A percentile compares a stretch with the other conserved stretches of the same genome.
Conservation (phyloP, 2,888 invertebrate genomes). For the Rhopalosiphum nymphaeae region DNA sequence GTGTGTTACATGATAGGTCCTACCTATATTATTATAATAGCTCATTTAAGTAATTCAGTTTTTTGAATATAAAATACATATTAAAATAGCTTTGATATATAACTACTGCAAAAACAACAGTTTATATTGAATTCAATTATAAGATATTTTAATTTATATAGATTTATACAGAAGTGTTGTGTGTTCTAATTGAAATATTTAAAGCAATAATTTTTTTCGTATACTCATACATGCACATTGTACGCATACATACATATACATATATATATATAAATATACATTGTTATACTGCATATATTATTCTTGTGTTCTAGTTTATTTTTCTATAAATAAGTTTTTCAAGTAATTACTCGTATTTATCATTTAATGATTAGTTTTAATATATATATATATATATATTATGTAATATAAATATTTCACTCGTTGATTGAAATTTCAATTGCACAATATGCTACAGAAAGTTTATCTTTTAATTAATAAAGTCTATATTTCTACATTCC, state of each 20-base stretch:
- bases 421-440: neutral
- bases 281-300: neutral
- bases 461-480: neutral
- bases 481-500: neutral
- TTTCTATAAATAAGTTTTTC: neutral
- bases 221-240: neutral
- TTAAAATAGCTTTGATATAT: neutral
- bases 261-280: neutral
- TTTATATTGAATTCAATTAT: neutral
- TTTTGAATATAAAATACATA: neutral
- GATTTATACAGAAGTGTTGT: neutral
- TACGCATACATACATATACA: neutral
- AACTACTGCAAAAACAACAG: neutral
- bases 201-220: neutral
- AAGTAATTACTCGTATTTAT: neutral
- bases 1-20: neutral
- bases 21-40: neutral
- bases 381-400: no score
- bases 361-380: neutral
- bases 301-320: neutral
- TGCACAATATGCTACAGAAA: neutral
- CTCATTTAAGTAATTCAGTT: neutral
- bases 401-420: neutral
- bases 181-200: neutral
- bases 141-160: neutral